A percentile compares a stretch with the other conserved stretches of the same genome.
Evolutionary conservation across 2,113 vertebrate genomes (phyloP).

Genomic region (Chaetops frenatus): DNA sequence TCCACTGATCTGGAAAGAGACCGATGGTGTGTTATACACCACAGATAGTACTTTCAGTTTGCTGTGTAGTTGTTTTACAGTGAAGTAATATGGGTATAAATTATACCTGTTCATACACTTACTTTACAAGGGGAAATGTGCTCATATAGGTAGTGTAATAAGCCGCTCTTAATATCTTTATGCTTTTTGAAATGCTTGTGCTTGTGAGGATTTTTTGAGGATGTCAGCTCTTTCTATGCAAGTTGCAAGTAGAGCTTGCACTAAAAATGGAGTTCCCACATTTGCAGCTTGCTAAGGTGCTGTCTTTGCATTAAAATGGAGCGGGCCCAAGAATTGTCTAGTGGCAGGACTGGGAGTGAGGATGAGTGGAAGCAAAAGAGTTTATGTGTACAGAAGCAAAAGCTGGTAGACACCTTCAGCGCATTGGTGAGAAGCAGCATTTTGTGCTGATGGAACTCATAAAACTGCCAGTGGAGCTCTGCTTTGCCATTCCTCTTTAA

Average conservation of each 20-base stretch:
- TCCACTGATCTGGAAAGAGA: neutral
- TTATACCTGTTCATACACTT: neutral
- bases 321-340: neutral
- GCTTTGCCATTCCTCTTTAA: neutral
- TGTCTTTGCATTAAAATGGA: neutral
- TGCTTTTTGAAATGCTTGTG: neutral
- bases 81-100: neutral
- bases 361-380: neutral
- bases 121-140: neutral
- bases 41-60: neutral
- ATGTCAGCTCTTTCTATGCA: accelerated
- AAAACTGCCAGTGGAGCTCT: neutral
- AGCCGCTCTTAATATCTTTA: neutral
- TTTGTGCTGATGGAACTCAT: neutral
- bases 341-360: neutral
- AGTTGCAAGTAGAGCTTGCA: neutral
- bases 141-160: neutral
- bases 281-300: neutral
- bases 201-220: neutral
- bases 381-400: neutral
- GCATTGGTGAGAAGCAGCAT: neutral
- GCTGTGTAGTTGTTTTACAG: neutral
- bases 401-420: neutral
- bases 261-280: neutral
- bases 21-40: neutral